These are phyloP conservation scores for Macrosiphum euphorbiae DNA, from an alignment of 2,888 invertebrate species.

Conservation along the genomic window DNA sequence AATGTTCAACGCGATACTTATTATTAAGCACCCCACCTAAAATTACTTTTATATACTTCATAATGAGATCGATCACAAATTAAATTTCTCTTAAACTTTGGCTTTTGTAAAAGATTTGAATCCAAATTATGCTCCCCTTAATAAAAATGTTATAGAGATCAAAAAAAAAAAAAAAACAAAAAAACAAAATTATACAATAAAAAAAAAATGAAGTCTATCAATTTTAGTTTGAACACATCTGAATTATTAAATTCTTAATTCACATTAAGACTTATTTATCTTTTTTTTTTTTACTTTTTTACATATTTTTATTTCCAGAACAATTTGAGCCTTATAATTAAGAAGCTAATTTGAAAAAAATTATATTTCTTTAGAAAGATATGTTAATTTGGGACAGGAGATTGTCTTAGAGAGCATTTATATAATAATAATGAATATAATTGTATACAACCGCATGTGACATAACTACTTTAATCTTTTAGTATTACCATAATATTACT, in stretches of 20 bases:
- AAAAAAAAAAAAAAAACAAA: constrained; percentile 62
- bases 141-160: constrained; percentile 58
- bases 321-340: constrained; percentile 51
- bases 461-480: constrained; percentile 17
- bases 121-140: constrained; percentile 55
- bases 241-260: constrained; percentile 62
- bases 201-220: constrained; percentile 62
- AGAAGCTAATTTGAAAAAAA: constrained; percentile 45
- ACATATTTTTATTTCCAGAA: constrained; percentile 44
- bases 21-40: constrained; percentile 58
- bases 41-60: constrained; percentile 53
- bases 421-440: constrained; percentile 52
- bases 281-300: constrained; percentile 20
- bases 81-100: constrained; percentile 57
- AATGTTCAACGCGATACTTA: constrained; percentile 54
- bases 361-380: constrained; percentile 52
- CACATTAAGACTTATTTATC: constrained; percentile 28
- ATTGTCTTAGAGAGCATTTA: constrained; percentile 64
- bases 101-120: constrained; percentile 63
- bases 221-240: constrained; percentile 63
- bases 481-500: background rate
- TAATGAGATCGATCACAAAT: constrained; percentile 63
- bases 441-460: constrained; percentile 44
- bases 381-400: constrained; percentile 50
- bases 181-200: constrained; percentile 42